Base-by-base conservation (phyloP, 2,888 invertebrate species). In the Amiota communis region DNA sequence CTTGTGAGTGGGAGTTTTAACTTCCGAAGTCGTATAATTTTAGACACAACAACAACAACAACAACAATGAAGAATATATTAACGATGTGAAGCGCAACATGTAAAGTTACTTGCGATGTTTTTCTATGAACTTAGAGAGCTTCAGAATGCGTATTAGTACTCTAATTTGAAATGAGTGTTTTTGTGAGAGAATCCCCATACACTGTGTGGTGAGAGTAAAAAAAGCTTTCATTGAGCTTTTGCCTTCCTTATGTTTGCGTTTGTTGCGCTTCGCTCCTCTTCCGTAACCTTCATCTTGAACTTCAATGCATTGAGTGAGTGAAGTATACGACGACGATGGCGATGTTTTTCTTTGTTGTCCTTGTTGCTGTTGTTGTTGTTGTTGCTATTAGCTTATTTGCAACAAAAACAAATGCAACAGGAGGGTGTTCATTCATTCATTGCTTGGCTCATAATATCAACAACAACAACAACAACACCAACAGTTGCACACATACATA, bases 381-480 rank as follows among this genome's bases (percentile, higher is more conserved):
- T 68, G 47, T 49, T 49, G 67, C 4, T 64, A n/a, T 65, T 47
- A 8, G 11, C 48, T 15, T 11, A n/a, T 20, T 70, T 80, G 80
- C 79, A 82, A 78, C 81, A 82, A 82, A 81, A 83, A 83, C 85
- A 83, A 83, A 85, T 84, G 84, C 84, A 84, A 84, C 84, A 84
- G 84, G 84, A 84, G 85, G 84, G 80, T 82, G 82, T 79, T 83
- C 84, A 83, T 83, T 84, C 83, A 83, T 84, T 59, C 59, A 59
- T 59, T 15, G 57, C 79, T 76, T 78, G 75, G 77, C 81, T 76
- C 78, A 79, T 72, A 78, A 76, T 74, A 53, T 51, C 67, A 72
- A 71, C 67, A 47, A 53, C 46, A n/a, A 51, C 69, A 53, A 53
- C 71, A 64, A 64, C 67, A 74, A 72, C 47, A 57, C 47, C 49